A percentile compares a stretch with the other conserved stretches of the same genome.
Evolutionary conservation across 2,888 invertebrate species (phyloP).

Genomic region (Folsomia manolachei): DNA sequence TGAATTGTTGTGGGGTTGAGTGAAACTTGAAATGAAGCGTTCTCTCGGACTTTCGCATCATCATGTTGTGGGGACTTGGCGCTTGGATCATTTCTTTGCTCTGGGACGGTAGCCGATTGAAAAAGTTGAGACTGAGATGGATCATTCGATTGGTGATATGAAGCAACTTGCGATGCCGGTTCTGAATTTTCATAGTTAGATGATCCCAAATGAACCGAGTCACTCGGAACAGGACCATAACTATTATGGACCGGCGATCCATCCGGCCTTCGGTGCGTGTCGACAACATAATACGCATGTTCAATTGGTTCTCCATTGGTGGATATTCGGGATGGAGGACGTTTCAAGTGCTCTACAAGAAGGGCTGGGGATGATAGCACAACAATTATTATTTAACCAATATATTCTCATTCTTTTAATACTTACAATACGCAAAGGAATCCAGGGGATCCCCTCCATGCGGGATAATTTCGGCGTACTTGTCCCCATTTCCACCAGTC

Average conservation of each 20-base stretch:
- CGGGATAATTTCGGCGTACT: not conserved
- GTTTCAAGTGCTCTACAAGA: constrained; percentile 1
- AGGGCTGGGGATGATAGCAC: not conserved
- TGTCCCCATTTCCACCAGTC: not conserved
- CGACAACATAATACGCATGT: not conserved
- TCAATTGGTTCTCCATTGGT: constrained; percentile 2
- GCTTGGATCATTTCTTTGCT: too few species aligned
- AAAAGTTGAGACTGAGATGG: too few species aligned
- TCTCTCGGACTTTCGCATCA: not conserved
- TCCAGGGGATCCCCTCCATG: not conserved
- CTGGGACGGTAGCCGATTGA: too few species aligned
- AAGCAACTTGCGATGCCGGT: too few species aligned
- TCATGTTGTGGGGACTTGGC: not conserved
- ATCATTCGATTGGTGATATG: too few species aligned
- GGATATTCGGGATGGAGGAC: not conserved
- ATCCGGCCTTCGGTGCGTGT: not conserved
- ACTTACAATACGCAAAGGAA: not conserved
- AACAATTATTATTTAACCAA: not conserved
- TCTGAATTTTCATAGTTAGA: too few species aligned
- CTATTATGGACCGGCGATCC: not conserved
- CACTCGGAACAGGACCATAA: too few species aligned
- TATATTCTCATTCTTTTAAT: not conserved
- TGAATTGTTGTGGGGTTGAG: too few species aligned
- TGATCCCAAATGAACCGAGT: not conserved
- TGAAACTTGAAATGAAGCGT: too few species aligned